Percentiles rank a stretch among this genome's conserved stretches.
These are phyloP conservation scores for Sitta europaea DNA, from an alignment of 2,113 vertebrate genomes.

Conservation along the genomic window DNA sequence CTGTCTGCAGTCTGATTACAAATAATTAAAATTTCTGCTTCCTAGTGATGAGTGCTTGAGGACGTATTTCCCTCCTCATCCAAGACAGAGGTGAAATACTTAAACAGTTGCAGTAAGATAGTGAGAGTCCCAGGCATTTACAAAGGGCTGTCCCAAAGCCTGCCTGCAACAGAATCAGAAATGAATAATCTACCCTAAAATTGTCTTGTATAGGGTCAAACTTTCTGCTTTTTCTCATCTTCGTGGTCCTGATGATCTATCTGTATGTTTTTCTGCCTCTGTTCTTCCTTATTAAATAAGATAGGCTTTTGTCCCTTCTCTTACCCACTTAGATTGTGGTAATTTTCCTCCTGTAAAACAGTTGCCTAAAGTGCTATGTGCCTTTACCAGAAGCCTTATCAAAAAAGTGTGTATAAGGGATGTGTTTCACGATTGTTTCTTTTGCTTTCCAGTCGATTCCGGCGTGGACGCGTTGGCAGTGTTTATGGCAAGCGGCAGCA, in stretches of 20 bases:
- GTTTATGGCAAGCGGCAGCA: constrained; percentile 85
- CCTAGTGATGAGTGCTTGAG: not conserved
- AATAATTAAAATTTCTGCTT: not conserved
- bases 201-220: not conserved
- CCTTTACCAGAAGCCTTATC: not conserved
- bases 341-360: not conserved
- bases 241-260: not conserved
- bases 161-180: not conserved
- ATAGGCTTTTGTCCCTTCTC: not conserved
- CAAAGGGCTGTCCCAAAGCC: not conserved
- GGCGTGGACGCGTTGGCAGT: constrained; percentile 81
- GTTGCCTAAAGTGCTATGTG: not conserved
- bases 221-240: not conserved
- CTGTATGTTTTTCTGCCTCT: not conserved
- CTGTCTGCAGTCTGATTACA: not conserved
- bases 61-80: not conserved
- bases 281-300: not conserved
- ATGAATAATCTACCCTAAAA: not conserved
- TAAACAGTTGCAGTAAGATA: not conserved
- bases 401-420: fast-evolving
- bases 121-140: not conserved
- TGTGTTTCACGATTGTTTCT: not conserved
- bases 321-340: not conserved
- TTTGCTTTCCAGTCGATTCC: constrained; percentile 70
- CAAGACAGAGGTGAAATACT: not conserved